A percentile compares a stretch with the other conserved stretches of the same genome.
These are phyloP conservation scores for Tetragonula clypearis DNA, from an alignment of 1,140 invertebrate species.

Conservation along the genomic window DNA sequence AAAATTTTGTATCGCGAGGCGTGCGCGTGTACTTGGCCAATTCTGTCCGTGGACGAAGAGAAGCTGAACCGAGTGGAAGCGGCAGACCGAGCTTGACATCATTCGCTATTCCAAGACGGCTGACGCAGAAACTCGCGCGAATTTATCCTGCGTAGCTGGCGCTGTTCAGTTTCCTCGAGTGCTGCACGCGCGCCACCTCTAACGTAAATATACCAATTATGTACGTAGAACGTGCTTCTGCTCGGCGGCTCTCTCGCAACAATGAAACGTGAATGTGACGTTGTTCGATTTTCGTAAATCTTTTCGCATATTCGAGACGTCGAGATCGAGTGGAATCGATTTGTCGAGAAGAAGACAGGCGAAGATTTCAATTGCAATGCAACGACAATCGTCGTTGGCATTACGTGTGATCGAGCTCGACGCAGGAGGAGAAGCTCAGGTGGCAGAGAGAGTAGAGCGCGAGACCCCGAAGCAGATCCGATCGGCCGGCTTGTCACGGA, in stretches of 20 bases:
- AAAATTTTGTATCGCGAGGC: neutral
- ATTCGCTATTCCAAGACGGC: constrained; percentile 78
- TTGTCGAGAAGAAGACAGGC: neutral
- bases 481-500: neutral
- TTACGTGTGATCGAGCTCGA: too few species aligned
- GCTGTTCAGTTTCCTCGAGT: neutral
- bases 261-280: neutral
- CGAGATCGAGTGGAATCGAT: neutral
- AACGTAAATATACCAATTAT: constrained; percentile 40
- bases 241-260: neutral
- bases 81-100: constrained; percentile 75
- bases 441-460: too few species aligned
- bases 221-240: constrained; percentile 36
- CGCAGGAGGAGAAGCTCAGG: neutral
- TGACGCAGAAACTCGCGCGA: constrained; percentile 74
- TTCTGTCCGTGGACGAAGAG: constrained; percentile 54
- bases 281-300: neutral
- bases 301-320: neutral
- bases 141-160: constrained; percentile 27
- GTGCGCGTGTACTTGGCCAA: constrained; percentile 3
- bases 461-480: neutral
- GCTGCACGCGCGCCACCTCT: constrained; percentile 36
- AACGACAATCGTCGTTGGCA: neutral
- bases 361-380: too few species aligned
- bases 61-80: constrained; percentile 25